phyloP scores from a whole-genome alignment of 2,113 vertebrate genomes.

The Passer domesticus region DNA sequence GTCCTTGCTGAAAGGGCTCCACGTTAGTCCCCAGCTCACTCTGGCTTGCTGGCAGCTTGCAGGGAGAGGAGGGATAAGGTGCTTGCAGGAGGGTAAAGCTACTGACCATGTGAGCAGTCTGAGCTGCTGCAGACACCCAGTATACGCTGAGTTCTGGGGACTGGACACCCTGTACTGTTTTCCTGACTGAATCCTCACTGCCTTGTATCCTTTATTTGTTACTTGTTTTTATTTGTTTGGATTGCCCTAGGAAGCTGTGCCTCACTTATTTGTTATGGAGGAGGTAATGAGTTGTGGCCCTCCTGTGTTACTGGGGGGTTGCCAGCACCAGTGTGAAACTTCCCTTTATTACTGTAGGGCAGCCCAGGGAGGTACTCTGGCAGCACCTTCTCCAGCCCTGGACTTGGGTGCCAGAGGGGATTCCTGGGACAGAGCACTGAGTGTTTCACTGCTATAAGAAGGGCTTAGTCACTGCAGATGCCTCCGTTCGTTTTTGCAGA shows the following conservation, averaged over 20 bases:
- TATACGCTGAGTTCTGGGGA: not conserved
- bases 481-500: not conserved
- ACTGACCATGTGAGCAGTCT: not conserved
- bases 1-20: not conserved
- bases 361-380: not conserved
- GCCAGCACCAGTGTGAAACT: not conserved
- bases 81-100: not conserved
- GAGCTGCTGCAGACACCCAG: not conserved
- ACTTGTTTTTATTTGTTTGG: not conserved
- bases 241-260: not conserved
- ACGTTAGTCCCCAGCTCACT: not conserved
- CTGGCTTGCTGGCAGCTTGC: not conserved
- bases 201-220: not conserved
- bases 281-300: not conserved
- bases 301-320: not conserved
- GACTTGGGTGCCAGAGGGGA: not conserved
- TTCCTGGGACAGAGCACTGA: not conserved
- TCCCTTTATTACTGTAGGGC: not conserved
- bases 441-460: not conserved
- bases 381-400: not conserved
- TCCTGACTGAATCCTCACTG: not conserved
- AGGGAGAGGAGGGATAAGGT: not conserved
- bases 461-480: not conserved
- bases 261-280: not conserved
- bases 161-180: not conserved